Base-by-base conservation (phyloP, 2,888 invertebrate genomes). In the Congeria kusceri region DNA sequence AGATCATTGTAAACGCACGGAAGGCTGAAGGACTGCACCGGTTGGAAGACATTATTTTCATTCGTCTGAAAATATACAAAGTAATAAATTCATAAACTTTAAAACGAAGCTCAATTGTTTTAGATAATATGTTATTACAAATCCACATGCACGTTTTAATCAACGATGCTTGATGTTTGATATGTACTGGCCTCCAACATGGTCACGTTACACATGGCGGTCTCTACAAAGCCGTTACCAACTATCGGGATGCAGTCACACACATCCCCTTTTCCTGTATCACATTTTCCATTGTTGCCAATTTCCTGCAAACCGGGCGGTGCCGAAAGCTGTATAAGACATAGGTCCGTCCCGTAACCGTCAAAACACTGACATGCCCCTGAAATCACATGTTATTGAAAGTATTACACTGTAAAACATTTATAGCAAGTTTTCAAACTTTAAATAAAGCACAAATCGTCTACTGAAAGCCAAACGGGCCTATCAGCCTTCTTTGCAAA, bases 161-260 rank as follows among this genome's bases (percentile, higher is more conserved):
- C 39, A 11, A 15, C 15, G 13, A 39, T 39, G 15, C 15, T 3
- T 5, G 39, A 39, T 39, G 11, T 39, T 13, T 15, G 15, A 39
- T 39, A 39, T 39, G 39, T 39, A 39, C 9, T 13, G 3, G 39
- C 74, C 28, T 39, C 57, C 57, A 32, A 74, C 1, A 68, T 25
- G 18, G 56, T 44, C 18, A 74, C 56, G 23, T 62, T 56, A 32
- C 74, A 74, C 4, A 20, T 44, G 3, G 46, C 68, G 25, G 32
- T 39, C 7, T 74, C 74, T 18, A 74, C 27, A 25, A 74, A 74
- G 3, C 74, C 74, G 46, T 63, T 29, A 13, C 74, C 66, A 32
- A 74, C 74, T 3, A 74, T 18, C 18, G 62, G 47, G 46, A 74
- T 67, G 25, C 20, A 62, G 57, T 68, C 68, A 63, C 74, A 74